Evolutionary conservation across 1,140 invertebrate genomes (phyloP), one percentile per base, ranked within the genome.

Genomic region (Hycleus cichorii): DNA sequence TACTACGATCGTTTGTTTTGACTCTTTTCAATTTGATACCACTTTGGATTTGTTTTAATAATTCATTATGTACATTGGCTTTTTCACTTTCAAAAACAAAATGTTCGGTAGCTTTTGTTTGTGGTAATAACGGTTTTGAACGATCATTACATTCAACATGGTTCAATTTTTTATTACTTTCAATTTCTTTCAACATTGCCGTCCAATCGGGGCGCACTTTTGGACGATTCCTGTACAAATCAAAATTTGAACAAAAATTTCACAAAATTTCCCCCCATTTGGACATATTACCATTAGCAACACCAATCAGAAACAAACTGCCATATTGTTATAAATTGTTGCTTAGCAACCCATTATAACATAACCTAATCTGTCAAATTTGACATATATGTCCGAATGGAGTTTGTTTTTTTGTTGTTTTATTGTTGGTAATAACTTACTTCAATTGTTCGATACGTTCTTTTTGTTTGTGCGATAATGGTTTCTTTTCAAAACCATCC

Each of bases 51-150:
- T 93, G 86, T 73, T 87, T 85, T 1, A 94, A 78, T 43, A 94
- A 78, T 61, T 86, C 81, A 72, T 93, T 91, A 75, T 91, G 89
- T 54, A 86, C 83, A 66, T 89, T 90, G 63, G 79, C 80, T 71
- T 89, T 89, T 74, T 93, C 91, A 9, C 90, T 92, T 69, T 93
- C 90, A 74, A 91, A 94, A 46, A 94, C 83, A 72, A 93, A 93
- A 77, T 93, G 84, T 64, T 69, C 67, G 0, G 42, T 57, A n/a
- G 74, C 71, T 60, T 87, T 86, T 50, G 81, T 81, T 69, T 83
- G 82, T 18, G 86, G 84, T 61, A 88, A 77, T 8, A 82, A 53
- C 38, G 69, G 69, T 59, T 67, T 58, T 62, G 71, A 84, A 74
- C 90, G 83, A 70, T 93, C 90, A 70, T 93, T 92, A 71, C 88